phyloP scores from a whole-genome alignment of 2,797 vertebrate genomes.

The Bradypodion pumilum region DNA sequence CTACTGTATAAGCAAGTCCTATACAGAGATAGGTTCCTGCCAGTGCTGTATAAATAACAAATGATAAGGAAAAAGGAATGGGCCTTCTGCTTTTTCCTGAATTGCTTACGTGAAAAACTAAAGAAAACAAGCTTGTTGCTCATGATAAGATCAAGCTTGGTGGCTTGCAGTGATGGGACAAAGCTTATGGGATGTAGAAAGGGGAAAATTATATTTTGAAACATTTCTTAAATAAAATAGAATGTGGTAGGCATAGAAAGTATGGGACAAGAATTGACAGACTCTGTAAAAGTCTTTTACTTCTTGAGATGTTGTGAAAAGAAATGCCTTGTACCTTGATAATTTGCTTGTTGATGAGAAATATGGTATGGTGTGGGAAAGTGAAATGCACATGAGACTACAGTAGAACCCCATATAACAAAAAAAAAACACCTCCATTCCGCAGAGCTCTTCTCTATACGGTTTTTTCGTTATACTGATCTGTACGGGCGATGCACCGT shows the following conservation, averaged over 20 bases:
- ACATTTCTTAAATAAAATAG: slow-evolving; percentile 50
- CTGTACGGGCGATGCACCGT: no score
- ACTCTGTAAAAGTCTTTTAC: no score
- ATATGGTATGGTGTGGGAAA: no score
- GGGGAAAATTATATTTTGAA: slow-evolving; percentile 41
- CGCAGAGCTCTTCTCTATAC: no score
- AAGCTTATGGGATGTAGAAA: slow-evolving; percentile 44
- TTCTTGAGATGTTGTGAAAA: no score
- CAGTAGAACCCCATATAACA: no score
- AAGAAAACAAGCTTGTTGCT: slow-evolving; percentile 33
- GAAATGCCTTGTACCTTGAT: no score
- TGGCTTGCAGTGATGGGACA: slow-evolving; percentile 43
- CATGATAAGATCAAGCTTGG: slow-evolving; percentile 55
- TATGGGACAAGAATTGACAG: no score
- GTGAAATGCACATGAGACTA: no score
- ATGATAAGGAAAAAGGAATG: slow-evolving; percentile 57
- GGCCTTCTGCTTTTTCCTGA: slow-evolving; percentile 41
- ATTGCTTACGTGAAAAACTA: slow-evolving; percentile 40
- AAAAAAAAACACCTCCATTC: no score
- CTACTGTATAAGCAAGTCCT: slow-evolving; percentile 38
- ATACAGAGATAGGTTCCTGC: slow-evolving; percentile 52
- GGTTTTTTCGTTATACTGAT: no score
- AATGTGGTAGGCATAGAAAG: slow-evolving; percentile 42
- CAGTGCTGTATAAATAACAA: slow-evolving; percentile 54
- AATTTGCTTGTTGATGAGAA: no score